Evolutionary conservation across 2,113 vertebrate genomes (phyloP), one percentile per base, ranked within the genome.

Genomic region (Abramis brama): DNA sequence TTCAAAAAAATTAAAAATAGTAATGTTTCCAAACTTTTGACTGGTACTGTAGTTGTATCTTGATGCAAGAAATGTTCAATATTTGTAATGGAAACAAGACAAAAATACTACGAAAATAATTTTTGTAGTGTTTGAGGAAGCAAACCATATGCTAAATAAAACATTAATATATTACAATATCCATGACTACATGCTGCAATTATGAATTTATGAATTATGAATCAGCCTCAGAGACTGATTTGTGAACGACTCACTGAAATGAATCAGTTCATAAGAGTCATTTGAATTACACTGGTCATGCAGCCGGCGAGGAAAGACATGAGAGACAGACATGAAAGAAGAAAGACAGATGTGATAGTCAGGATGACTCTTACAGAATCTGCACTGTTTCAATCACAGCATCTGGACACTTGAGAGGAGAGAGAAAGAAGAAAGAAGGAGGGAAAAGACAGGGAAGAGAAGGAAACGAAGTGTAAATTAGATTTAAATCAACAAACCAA

Each of bases 271-370:
- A 9, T 33, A 33, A 70, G 30, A 68, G 15, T 70, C 66, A 36
- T 70, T 70, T 36, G 7, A 4, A 70, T 70, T 19, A 21, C 36
- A 71, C 52, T 19, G 52, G 52, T 21, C 17, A 57, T 21, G 19
- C 52, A 11, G 68, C 30, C 17, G 30, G 64, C 1, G 1, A 36
- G 19, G 17, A 45, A 64, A 36, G n/a, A 60, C 23, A 43, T 27
- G 50, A 3, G 66, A 50, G 91, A 86, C 83, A 68, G 59, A 79
- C 71, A 84, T 75, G 90, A 86, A 6, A 92, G 86, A 90, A 74
- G 88, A 91, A 87, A 87, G 89, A 73, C 68, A 91, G 59, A 87
- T 5, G 5, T n/a, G 45, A 77, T 36, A 25, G 57, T 75, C 43
- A 33, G 64, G 23, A 36, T 10, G 36, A 33, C 30, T 57, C 81